These are phyloP conservation scores for Tupiocoris notatus DNA, from an alignment of 2,888 invertebrate genomes.

Conservation along the genomic window DNA sequence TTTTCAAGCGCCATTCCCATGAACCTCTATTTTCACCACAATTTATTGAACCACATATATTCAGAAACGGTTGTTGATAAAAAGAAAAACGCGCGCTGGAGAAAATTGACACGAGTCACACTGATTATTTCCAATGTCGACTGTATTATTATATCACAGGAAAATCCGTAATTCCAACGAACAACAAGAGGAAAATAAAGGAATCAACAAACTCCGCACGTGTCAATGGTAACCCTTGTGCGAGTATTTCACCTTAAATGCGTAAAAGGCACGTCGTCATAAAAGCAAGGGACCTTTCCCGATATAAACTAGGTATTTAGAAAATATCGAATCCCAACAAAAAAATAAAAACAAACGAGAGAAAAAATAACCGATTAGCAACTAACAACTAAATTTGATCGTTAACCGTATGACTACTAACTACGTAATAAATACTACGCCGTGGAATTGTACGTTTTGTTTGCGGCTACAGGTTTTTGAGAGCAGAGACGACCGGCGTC, in stretches of 20 bases:
- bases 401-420: conserved; percentile 2
- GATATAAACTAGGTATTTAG: not conserved
- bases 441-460: not conserved
- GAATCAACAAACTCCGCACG: conserved; percentile 7
- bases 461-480: not conserved
- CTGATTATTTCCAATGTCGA: too few species aligned
- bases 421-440: conserved; percentile 14
- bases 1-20: too few species aligned
- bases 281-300: not conserved
- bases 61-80: too few species aligned
- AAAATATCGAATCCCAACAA: not conserved
- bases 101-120: too few species aligned
- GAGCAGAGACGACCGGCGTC: too few species aligned
- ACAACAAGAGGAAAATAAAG: too few species aligned
- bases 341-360: too few species aligned
- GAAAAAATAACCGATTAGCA: too few species aligned
- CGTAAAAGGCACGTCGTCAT: not conserved
- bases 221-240: conserved; percentile 28
- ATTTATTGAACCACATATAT: too few species aligned
- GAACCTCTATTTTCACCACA: too few species aligned
- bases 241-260: not conserved
- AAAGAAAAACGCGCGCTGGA: too few species aligned
- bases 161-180: conserved; percentile 1
- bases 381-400: conserved; percentile 11
- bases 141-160: conserved; percentile 21